Percentiles rank a stretch among this genome's conserved stretches.
These are phyloP conservation scores for Dolichotis patagonum DNA, from an alignment of 2,113 vertebrate genomes.

Conservation along the genomic window DNA sequence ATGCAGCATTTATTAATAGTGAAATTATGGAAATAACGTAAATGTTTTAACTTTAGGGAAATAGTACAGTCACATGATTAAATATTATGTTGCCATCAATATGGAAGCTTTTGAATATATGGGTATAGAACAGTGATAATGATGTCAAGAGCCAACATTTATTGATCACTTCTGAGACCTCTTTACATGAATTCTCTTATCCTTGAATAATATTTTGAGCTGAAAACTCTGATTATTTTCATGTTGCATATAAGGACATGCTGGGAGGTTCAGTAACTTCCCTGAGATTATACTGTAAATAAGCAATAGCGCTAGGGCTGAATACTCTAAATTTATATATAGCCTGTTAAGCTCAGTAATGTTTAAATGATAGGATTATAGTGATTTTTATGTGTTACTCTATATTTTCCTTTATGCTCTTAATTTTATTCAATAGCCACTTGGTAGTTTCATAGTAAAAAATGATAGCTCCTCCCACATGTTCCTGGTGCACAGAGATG, in stretches of 20 bases:
- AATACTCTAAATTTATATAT: background rate
- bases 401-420: slow-evolving; percentile 27
- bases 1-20: background rate
- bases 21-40: background rate
- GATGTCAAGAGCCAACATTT: background rate
- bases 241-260: slow-evolving; percentile 54
- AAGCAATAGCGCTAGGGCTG: background rate
- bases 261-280: slow-evolving; percentile 6
- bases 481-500: background rate
- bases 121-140: background rate
- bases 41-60: slow-evolving; percentile 17
- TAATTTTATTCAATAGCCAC: background rate
- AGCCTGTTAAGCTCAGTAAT: background rate
- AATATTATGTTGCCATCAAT: background rate
- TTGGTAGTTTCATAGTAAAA: slow-evolving; percentile 36
- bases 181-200: background rate
- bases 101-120: slow-evolving; percentile 13
- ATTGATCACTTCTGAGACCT: background rate
- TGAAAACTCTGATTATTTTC: slow-evolving; percentile 7
- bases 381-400: slow-evolving; percentile 29
- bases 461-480: background rate
- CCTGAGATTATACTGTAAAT: background rate
- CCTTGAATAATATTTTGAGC: background rate
- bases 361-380: slow-evolving; percentile 14
- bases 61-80: background rate